phyloP scores from a whole-genome alignment of 2,888 invertebrate genomes.

The Melikaiella ostensackeni region DNA sequence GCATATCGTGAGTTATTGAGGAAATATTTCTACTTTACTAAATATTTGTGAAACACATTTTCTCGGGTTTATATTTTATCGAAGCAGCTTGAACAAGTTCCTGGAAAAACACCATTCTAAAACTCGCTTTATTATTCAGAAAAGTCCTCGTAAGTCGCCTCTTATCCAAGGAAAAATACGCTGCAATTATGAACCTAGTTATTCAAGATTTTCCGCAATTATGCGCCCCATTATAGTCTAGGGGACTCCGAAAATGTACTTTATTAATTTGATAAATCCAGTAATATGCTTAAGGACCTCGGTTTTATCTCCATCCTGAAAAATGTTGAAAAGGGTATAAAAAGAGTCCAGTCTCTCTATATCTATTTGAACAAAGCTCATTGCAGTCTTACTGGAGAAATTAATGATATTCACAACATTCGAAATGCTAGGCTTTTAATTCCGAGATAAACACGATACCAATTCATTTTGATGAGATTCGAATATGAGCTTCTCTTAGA shows the following conservation, averaged over 20 bases:
- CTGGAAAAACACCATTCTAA: neutral
- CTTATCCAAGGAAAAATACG: constrained; percentile 32
- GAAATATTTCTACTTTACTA: no score
- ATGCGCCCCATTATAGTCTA: constrained; percentile 30
- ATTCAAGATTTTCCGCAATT: constrained; percentile 39
- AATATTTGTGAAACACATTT: no score
- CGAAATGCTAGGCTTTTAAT: neutral
- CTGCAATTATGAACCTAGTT: constrained; percentile 35
- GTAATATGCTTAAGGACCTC: constrained; percentile 25
- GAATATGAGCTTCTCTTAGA: neutral
- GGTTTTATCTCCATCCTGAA: constrained; percentile 24
- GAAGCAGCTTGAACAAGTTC: neutral
- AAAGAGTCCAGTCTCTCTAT: neutral
- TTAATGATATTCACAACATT: constrained; percentile 14
- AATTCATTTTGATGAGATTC: neutral
- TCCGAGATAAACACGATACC: neutral
- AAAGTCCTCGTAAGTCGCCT: constrained; percentile 33
- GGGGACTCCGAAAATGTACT: constrained; percentile 26
- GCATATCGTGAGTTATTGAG: no score
- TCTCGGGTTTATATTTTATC: neutral
- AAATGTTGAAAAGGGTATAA: constrained; percentile 6
- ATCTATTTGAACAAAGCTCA: constrained; percentile 11
- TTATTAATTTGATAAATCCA: constrained; percentile 37
- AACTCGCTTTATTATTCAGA: constrained; percentile 27
- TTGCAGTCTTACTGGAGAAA: neutral